Percentiles rank a stretch among this genome's conserved stretches.
These are phyloP conservation scores for Patagioenas fasciata DNA, from an alignment of 2,113 vertebrate species.

Conservation along the genomic window DNA sequence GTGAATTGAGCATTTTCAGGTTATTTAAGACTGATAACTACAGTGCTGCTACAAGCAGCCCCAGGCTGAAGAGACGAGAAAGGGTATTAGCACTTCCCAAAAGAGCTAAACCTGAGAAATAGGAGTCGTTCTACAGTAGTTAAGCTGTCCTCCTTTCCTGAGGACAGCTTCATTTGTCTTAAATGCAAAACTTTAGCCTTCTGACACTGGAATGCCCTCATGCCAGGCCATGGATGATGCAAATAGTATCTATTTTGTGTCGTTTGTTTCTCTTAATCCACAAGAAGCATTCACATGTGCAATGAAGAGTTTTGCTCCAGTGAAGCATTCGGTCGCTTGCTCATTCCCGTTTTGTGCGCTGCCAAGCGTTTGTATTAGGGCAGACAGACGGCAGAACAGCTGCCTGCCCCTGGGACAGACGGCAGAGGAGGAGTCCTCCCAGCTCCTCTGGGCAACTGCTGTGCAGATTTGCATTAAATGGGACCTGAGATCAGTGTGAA, in stretches of 20 bases:
- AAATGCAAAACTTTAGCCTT: background rate
- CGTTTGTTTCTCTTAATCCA: background rate
- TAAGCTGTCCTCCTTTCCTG: background rate
- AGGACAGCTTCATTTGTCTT: background rate
- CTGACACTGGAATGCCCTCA: background rate
- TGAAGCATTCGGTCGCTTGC: background rate
- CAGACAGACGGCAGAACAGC: background rate
- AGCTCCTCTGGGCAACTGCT: background rate
- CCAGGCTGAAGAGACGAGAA: background rate
- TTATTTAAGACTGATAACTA: background rate
- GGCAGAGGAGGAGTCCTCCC: background rate
- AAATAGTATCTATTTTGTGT: background rate
- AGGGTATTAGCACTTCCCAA: background rate
- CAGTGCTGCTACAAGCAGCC: background rate
- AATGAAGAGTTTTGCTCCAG: background rate
- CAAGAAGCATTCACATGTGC: background rate
- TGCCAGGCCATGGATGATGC: accelerated
- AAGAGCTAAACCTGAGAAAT: background rate
- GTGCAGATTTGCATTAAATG: background rate
- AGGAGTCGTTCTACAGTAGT: background rate
- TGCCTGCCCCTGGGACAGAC: background rate
- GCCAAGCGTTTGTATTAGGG: background rate
- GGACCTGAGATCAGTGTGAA: background rate
- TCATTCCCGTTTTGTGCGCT: accelerated
- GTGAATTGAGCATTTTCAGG: background rate